Percentiles rank a stretch among this genome's conserved stretches.
Evolutionary conservation across 1,140 invertebrate species (phyloP).

Genomic region (Platorchestia sp.): DNA sequence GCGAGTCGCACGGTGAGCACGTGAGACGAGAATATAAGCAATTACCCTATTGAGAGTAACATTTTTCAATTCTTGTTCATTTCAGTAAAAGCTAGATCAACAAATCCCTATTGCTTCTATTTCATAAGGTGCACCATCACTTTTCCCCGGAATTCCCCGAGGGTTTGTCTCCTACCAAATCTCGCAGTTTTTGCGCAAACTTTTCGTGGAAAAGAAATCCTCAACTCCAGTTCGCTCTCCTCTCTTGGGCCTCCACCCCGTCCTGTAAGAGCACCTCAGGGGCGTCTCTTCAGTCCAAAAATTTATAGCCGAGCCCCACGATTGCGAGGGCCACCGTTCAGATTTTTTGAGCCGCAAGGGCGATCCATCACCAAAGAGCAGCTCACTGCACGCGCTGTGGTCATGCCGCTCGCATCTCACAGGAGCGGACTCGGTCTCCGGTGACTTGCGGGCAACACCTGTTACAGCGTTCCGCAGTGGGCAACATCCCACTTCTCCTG

Average conservation of each 20-base stretch:
- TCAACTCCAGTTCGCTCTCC: not conserved
- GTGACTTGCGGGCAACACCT: not conserved
- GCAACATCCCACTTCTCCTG: not conserved
- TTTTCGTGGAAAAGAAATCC: slow-evolving; percentile 4
- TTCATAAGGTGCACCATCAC: not conserved
- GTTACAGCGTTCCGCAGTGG: not conserved
- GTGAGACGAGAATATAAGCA: too few relatives aligned
- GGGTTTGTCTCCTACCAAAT: not conserved
- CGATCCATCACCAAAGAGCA: slow-evolving; percentile 25
- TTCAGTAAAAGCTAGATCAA: not conserved
- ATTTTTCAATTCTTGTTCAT: not conserved
- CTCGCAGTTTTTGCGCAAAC: not conserved
- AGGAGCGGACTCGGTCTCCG: not conserved
- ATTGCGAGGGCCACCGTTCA: not conserved
- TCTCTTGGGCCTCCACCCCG: not conserved
- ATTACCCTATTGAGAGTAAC: not conserved
- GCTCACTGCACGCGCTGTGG: not conserved
- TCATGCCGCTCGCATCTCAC: not conserved
- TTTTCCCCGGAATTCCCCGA: not conserved
- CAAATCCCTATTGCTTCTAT: not conserved
- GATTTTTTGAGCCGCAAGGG: not conserved
- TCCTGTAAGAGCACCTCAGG: slow-evolving; percentile 22
- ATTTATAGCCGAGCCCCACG: slow-evolving; percentile 31
- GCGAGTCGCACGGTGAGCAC: too few relatives aligned
- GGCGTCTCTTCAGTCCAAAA: slow-evolving; percentile 41